Base-by-base conservation (phyloP, 2,888 invertebrate species). In the Plagodis dolabraria region DNA sequence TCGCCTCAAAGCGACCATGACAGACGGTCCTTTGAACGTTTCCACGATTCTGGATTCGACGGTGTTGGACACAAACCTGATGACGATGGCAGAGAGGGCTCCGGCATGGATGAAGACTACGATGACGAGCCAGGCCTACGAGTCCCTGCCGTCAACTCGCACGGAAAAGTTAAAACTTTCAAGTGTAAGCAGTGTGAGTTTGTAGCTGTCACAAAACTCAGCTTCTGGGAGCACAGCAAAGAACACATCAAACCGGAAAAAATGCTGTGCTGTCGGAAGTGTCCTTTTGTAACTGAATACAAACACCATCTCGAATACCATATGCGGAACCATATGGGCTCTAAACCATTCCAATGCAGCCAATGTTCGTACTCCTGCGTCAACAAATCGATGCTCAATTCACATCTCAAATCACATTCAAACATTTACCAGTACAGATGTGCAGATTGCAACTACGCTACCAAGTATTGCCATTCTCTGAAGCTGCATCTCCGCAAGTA, bases 321-420 rank as follows among this genome's bases (percentile, higher is more conserved):
- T 83, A 94, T 99, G 82, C 94, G 98, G 46, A 99, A 99, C 83
- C 99, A 99, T 86, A 94, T 96, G 74, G 98, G 98, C 43, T 96
- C 97, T 0, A 99, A 99, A 82, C 99, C 99, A 0, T 99, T 97
- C 93, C 97, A 97, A 82, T 99, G 99, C 86, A 94, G 94, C 65
- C 96, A 97, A 79, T 99, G 99, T 83, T 94, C 94, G 12, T 98
- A 98, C 78, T 94, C 96, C 0, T 99, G 99, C 82, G 98, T 99
- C n/a, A 99, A 98, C 91, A 98, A 99, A 84, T 99, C 99, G 0
- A 99, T 99, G 99, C 93, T 99, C 56, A 99, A 98, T 87, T 99
- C 98, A 0, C 99, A 99, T 83, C 94, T 98, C 80, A 99, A 99
- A 82, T 98, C 98, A 0, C 99, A 99, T 86, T 97, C 97, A 0